These are phyloP conservation scores for Phenganax subtilis DNA, from an alignment of 92 coral and sea anemone genomes.

Conservation along the genomic window DNA sequence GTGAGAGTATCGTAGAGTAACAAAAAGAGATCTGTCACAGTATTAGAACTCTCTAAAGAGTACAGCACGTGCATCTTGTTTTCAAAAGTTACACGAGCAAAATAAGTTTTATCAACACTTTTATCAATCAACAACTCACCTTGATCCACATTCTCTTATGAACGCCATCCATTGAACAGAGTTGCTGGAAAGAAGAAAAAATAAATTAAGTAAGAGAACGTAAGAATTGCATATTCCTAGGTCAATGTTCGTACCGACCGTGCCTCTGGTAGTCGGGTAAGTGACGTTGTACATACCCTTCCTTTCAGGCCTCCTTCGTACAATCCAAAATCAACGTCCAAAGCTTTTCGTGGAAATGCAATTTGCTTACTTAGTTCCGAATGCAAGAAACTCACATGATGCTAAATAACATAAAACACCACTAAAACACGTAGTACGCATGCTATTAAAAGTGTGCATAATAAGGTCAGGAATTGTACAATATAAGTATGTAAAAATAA, in stretches of 20 bases:
- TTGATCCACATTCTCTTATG: constrained; percentile 96
- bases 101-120: too few species aligned
- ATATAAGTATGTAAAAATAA: too few species aligned
- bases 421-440: too few species aligned
- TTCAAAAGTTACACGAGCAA: too few species aligned
- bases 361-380: constrained; percentile 94
- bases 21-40: too few species aligned
- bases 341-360: constrained; percentile 94
- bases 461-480: too few species aligned
- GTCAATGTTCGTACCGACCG: background rate
- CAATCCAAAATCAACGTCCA: constrained; percentile 79
- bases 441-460: too few species aligned
- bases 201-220: background rate
- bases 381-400: constrained; percentile 86
- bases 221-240: background rate
- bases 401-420: constrained; percentile 44
- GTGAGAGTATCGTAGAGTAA: too few species aligned
- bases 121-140: constrained; percentile 41
- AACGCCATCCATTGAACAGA: constrained; percentile 84
- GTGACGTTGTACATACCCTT: constrained; percentile 47
- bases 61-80: too few species aligned
- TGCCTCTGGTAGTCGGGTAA: background rate
- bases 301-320: constrained; percentile 90
- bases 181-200: constrained; percentile 54
- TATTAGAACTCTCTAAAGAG: too few species aligned